Conservation (phyloP, 2,888 invertebrate genomes). For the Copidosoma aretas region DNA sequence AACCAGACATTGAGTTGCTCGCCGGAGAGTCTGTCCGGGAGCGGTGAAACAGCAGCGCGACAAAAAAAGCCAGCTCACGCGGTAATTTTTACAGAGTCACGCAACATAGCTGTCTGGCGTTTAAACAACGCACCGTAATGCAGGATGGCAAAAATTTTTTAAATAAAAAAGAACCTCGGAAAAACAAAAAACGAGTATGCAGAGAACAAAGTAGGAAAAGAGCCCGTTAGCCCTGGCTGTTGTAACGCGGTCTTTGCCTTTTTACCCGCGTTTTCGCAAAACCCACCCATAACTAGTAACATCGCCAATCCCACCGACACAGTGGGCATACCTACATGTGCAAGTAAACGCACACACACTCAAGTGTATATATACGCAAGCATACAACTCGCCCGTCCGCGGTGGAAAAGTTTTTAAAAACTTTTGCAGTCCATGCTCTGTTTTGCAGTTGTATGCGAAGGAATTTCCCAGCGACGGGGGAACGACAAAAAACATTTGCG, state of each 20-base stretch:
- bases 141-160: neutral
- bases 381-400: conserved; percentile 6
- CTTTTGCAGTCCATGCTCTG: conserved; percentile 15
- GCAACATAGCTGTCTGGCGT: too few relatives aligned
- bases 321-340: neutral
- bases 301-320: conserved; percentile 11
- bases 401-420: conserved; percentile 32
- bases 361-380: neutral
- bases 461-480: neutral
- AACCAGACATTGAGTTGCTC: neutral
- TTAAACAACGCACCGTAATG: too few relatives aligned
- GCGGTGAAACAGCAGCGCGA: neutral
- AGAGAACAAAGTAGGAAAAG: conserved; percentile 24
- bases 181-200: neutral
- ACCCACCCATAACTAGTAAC: conserved; percentile 33
- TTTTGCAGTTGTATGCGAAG: conserved; percentile 1
- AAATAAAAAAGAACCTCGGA: neutral
- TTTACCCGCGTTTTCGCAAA: conserved; percentile 3
- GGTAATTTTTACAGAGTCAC: conserved; percentile 30
- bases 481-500: conserved; percentile 24
- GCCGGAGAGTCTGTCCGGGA: conserved; percentile 3
- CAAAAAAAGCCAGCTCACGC: neutral
- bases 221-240: conserved; percentile 5
- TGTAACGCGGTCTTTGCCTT: neutral
- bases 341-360: neutral